Conservation (phyloP, 2,888 invertebrate species). For the Metopia argyrocephala region DNA sequence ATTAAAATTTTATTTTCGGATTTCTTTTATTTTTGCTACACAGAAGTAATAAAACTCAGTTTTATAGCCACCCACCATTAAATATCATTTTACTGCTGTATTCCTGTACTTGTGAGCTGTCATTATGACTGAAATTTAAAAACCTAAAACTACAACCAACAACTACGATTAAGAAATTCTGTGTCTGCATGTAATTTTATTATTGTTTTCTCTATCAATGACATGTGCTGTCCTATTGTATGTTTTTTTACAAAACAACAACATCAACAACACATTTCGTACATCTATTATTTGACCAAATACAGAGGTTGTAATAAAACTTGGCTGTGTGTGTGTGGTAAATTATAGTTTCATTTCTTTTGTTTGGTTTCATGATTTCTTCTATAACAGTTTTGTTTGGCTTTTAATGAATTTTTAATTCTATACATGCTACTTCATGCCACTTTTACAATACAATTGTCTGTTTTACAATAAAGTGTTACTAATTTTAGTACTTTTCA, state of each 20-base stretch:
- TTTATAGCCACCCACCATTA: conserved; percentile 43
- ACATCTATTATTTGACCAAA: conserved; percentile 6
- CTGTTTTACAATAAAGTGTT: neutral
- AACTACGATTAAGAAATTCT: neutral
- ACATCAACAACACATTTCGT: neutral
- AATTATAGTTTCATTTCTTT: conserved; percentile 43
- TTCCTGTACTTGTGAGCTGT: neutral
- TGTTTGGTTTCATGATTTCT: neutral
- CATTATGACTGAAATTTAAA: conserved; percentile 15
- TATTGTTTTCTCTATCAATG: neutral
- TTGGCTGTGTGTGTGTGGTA: conserved; percentile 24
- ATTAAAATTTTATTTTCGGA: conserved; percentile 16
- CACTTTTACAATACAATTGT: conserved; percentile 5
- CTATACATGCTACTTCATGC: conserved; percentile 18
- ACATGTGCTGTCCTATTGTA: neutral
- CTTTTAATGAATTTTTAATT: conserved; percentile 24
- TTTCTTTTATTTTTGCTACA: neutral
- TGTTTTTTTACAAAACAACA: too few relatives aligned
- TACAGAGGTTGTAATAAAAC: conserved; percentile 33
- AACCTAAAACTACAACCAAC: neutral
- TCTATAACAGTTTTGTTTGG: neutral
- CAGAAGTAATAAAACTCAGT: conserved; percentile 17
- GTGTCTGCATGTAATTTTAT: neutral
- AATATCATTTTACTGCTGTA: conserved; percentile 21
- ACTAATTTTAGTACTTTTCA: neutral